A percentile compares a stretch with the other conserved stretches of the same genome.
Evolutionary conservation across 2,113 vertebrate genomes (phyloP).

Genomic region (Aptenodytes patagonicus): DNA sequence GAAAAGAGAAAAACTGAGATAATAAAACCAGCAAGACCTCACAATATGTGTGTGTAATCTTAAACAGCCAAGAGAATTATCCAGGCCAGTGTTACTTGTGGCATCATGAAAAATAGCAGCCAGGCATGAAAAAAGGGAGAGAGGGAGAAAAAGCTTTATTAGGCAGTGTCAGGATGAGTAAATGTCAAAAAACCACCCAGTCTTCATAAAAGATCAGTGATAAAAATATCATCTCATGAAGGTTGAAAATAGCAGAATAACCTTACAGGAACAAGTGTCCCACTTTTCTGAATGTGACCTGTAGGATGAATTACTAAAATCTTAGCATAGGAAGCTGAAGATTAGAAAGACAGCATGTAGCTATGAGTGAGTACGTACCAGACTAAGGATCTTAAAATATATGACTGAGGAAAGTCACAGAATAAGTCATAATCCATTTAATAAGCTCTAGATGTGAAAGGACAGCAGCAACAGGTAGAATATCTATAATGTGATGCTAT

Average conservation of each 20-base stretch:
- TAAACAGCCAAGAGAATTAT: neutral
- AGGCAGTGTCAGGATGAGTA: neutral
- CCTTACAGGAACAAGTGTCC: slow-evolving; percentile 30
- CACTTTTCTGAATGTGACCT: slow-evolving; percentile 39
- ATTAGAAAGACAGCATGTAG: neutral
- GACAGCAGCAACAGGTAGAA: neutral
- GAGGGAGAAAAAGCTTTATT: neutral
- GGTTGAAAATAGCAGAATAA: slow-evolving; percentile 18
- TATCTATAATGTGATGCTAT: neutral
- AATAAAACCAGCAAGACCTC: neutral
- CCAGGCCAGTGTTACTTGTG: neutral
- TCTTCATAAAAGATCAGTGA: neutral
- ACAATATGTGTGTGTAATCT: neutral
- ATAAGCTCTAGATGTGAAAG: neutral
- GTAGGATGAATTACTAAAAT: slow-evolving; percentile 3
- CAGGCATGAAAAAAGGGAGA: neutral
- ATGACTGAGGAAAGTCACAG: neutral
- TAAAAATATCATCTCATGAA: slow-evolving; percentile 24
- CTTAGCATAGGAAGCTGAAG: neutral
- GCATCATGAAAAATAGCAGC: neutral
- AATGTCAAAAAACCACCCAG: neutral
- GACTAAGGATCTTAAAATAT: neutral
- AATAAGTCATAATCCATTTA: neutral
- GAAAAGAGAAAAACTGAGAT: neutral
- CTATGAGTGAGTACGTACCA: neutral